Base-by-base conservation (phyloP, 2,113 vertebrate genomes). In the Notarius lentiginosus region DNA sequence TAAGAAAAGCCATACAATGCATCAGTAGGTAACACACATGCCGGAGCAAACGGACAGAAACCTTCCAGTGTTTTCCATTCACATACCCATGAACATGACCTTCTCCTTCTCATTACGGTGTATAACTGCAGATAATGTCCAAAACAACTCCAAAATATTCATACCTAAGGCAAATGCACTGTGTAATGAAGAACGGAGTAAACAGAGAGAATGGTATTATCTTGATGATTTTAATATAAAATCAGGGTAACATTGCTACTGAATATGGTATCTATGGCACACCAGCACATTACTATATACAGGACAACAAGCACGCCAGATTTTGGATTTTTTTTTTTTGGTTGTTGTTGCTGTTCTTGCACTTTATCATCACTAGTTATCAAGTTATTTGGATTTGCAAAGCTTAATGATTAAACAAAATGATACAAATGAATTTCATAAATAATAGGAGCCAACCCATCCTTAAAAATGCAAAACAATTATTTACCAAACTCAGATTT, bases 191-290 rank as follows among this genome's bases (percentile, higher is more conserved):
- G 65, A 58, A 79, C 12, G 7, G 41, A 86, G 49, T 41, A 47
- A 55, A 86, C 51, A 0, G 20, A 73, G 73, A 72, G 56, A 70
- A 89, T 70, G 73, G 83, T 87, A 85, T 89, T 65, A 49, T 77
- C 34, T 66, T 88, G 47, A 75, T 83, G 84, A 88, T 81, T 89
- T 88, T 95, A 94, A 95, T 95, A 94, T 85, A 93, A 95, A 95
- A 93, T 83, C 90, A 92, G 90, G 87, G 86, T 88, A 92, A 92
- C 91, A 94, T 73, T 87, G 91, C 56, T 58, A 17, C 90, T 87
- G 80, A 92, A 93, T 88, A 92, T 68, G 84, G 89, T 60, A 87
- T 79, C 90, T 86, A 84, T 85, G 84, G 88, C 88, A 92, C 91
- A 92, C 89, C 87, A 73, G 90, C 75, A 86, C 79, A 92, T 89